Percentiles rank a stretch among this genome's conserved stretches.
These are phyloP conservation scores for Coelopa frigida DNA, from an alignment of 1,140 invertebrate genomes.

Conservation along the genomic window DNA sequence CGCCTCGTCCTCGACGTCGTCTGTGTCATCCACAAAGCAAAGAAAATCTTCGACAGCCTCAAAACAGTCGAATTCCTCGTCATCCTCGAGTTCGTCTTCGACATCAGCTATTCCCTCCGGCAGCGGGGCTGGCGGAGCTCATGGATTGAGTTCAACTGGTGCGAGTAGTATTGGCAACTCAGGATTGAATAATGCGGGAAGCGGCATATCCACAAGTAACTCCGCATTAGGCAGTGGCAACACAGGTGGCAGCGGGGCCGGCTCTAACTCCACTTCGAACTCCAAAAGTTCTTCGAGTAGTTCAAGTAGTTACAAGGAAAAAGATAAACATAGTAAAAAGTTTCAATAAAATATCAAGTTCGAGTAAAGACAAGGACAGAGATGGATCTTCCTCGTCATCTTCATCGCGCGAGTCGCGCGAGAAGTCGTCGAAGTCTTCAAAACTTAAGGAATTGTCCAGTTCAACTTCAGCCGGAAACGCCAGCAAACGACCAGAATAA, in stretches of 20 bases:
- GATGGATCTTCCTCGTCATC: constrained; percentile 25
- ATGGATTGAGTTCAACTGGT: too few species aligned
- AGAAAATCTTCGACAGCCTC: constrained; percentile 14
- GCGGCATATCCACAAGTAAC: constrained; percentile 2
- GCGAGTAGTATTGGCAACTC: too few species aligned
- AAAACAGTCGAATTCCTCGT: constrained; percentile 18
- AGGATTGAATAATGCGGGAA: too few species aligned
- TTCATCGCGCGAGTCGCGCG: constrained; percentile 26
- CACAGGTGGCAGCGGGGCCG: constrained; percentile 1
- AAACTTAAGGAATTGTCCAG: constrained; percentile 39
- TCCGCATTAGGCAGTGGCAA: constrained; percentile 4
- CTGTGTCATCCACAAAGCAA: constrained; percentile 12
- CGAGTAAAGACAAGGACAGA: constrained; percentile 41
- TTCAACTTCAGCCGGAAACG: too few species aligned
- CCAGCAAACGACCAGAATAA: constrained; percentile 23
- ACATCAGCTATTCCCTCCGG: constrained; percentile 22
- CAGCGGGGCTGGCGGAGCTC: too few species aligned
- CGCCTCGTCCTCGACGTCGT: neutral
- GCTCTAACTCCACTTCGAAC: constrained; percentile 13
- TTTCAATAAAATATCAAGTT: constrained; percentile 27
- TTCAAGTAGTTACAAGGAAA: constrained; percentile 29
- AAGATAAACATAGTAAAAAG: constrained; percentile 41
- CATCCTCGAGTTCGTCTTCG: constrained; percentile 15
- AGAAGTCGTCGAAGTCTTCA: constrained; percentile 38
- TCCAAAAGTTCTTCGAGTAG: constrained; percentile 21